Conservation (phyloP, 1,140 invertebrate genomes). For the Bacillus rossius region DNA sequence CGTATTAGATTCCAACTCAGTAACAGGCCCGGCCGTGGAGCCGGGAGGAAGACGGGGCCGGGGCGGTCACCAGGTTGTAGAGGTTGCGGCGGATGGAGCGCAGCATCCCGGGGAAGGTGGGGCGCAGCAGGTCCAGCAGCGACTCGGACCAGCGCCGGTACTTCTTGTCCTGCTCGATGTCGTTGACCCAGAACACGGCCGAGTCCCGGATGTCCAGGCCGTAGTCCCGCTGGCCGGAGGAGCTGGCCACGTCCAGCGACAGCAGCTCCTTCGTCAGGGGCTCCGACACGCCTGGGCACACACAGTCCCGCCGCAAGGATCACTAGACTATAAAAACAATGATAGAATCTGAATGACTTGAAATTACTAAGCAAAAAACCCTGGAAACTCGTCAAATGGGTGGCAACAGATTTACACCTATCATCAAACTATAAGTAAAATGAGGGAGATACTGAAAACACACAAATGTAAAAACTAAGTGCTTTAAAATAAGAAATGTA, state of each 20-base stretch:
- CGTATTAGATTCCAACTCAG: too few relatives aligned
- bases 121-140: conserved; percentile 84
- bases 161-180: conserved; percentile 86
- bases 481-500: too few relatives aligned
- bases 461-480: too few relatives aligned
- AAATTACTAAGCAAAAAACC: too few relatives aligned
- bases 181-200: conserved; percentile 90
- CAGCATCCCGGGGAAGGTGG: conserved; percentile 96
- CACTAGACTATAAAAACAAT: too few relatives aligned
- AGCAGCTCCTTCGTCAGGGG: conserved; percentile 58
- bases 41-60: not conserved
- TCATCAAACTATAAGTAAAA: too few relatives aligned
- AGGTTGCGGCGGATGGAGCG: conserved; percentile 91
- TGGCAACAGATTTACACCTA: too few relatives aligned
- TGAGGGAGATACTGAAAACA: too few relatives aligned
- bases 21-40: too few relatives aligned
- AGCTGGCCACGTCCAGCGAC: conserved; percentile 64
- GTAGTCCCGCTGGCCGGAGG: conserved; percentile 61
- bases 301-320: too few relatives aligned
- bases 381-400: too few relatives aligned
- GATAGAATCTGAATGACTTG: too few relatives aligned
- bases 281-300: conserved; percentile 30
- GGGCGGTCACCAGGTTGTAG: conserved; percentile 71
- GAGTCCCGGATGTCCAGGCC: conserved; percentile 91
- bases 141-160: conserved; percentile 85